Base-by-base conservation (phyloP, 2,797 vertebrate species). In the Myioborus miniatus region DNA sequence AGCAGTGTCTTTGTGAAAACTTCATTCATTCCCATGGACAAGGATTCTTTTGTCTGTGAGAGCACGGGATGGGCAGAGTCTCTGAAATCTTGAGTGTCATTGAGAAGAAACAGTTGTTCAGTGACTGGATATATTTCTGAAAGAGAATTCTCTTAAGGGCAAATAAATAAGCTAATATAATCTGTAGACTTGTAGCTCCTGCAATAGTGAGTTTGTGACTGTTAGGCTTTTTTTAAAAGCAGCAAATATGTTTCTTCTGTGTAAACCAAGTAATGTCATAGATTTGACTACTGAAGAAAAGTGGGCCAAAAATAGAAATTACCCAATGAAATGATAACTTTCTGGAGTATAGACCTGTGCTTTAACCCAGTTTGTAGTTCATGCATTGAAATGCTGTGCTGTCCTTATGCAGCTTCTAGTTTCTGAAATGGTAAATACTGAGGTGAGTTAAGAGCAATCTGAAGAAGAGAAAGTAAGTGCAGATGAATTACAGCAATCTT, bases 11-110 rank as follows among this genome's bases (percentile, higher is more conserved):
- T 11, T 78, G 6, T 55, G 82, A 83, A 64, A 68, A 65, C 36
- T 50, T 65, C 6, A 50, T 16, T 50, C 0, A 0, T 72, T 87
- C 12, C 22, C 4, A 2, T n/a, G 43, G 55, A 29, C 4, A 15
- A 53, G 59, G 55, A 55, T 16, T 76, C 24, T 23, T 36, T 27
- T 65, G 36, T 64, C 12, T 67, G 12, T 30, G 49, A 59, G 43
- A 49, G 27, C 1, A 9, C 44, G 55, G 55, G 39, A 47, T 12
- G 21, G 47, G 39, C 47, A 29, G 29, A 60, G 15, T 49, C 29
- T 91, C 26, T 70, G 8, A 80, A 83, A 59, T 56, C 29, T 27
- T 8, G 16, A 50, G 24, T 80, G 64, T 63, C 23, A 4, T 30
- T 0, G 2, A 50, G 55, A 80, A 72, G 43, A 50, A 55, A n/a